Conservation (phyloP, 2,888 invertebrate genomes). For the Phyllotreta cruciferae region DNA sequence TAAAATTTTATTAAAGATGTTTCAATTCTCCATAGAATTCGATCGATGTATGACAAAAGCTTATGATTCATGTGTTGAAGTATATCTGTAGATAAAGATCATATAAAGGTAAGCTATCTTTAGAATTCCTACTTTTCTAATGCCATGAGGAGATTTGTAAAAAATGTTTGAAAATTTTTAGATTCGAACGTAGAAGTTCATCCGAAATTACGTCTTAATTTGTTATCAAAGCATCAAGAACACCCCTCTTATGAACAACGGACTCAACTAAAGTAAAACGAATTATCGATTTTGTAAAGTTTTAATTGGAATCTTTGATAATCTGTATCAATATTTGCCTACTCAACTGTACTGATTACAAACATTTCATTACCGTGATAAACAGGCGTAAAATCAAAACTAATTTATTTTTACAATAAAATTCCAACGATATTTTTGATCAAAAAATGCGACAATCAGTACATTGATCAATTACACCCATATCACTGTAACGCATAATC, state of each 20-base stretch:
- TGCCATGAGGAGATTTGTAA: conserved; percentile 34
- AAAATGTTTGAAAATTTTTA: conserved; percentile 7
- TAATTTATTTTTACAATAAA: neutral
- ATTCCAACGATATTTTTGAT: neutral
- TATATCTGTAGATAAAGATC: conserved; percentile 29
- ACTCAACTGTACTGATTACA: neutral
- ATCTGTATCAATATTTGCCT: neutral
- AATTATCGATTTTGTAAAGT: neutral
- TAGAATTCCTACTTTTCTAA: conserved; percentile 47
- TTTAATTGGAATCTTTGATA: neutral
- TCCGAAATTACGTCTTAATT: neutral
- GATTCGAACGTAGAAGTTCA: conserved; percentile 8
- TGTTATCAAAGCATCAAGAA: neutral
- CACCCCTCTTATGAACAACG: neutral
- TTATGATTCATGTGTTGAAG: conserved; percentile 38
- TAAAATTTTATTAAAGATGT: no score
- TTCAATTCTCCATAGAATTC: neutral
- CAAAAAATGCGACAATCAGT: conserved; percentile 20
- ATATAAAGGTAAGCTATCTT: conserved; percentile 40
- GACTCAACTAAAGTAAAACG: neutral
- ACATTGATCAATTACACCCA: conserved; percentile 18
- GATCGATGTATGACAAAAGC: conserved; percentile 9
- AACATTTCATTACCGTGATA: neutral
- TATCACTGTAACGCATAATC: conserved; percentile 5
- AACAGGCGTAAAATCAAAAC: neutral